Percentiles rank a stretch among this genome's conserved stretches.
These are phyloP conservation scores for Cladopsammia gracilis DNA, from an alignment of 64 coral and sea anemone genomes.

Conservation along the genomic window DNA sequence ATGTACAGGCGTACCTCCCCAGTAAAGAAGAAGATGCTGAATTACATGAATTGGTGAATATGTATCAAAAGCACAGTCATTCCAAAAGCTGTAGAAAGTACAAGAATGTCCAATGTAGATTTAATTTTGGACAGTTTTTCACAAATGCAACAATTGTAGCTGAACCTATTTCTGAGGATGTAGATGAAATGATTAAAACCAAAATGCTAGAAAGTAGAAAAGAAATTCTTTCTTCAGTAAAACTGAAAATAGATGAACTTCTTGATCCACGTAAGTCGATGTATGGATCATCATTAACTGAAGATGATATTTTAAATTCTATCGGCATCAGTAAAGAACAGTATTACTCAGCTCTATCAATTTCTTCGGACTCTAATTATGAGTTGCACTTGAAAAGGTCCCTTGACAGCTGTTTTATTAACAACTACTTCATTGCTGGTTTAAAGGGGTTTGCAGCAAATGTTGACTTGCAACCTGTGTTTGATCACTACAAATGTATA, in stretches of 20 bases:
- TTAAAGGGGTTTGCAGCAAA: constrained; percentile 8
- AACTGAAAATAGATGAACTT: background rate
- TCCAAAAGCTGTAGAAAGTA: background rate
- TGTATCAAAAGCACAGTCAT: background rate
- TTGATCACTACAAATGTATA: constrained; percentile 38
- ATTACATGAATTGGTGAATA: background rate
- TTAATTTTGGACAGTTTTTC: constrained; percentile 43
- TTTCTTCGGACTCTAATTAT: constrained; percentile 47
- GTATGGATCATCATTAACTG: background rate
- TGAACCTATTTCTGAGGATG: background rate
- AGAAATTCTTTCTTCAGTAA: background rate
- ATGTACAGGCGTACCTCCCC: background rate
- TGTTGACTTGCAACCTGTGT: constrained; percentile 38
- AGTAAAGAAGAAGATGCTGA: background rate
- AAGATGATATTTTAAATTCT: constrained; percentile 15
- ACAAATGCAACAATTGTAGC: constrained; percentile 6
- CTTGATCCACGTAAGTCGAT: background rate
- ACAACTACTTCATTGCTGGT: constrained; percentile 65
- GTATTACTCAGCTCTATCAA: constrained; percentile 68
- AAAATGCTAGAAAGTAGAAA: background rate
- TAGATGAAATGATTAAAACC: background rate
- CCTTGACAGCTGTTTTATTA: constrained; percentile 68
- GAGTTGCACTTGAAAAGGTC: constrained; percentile 61
- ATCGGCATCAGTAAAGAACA: constrained; percentile 31
- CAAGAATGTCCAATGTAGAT: background rate